These are phyloP conservation scores for Selene dorsalis DNA, from an alignment of 2,797 vertebrate genomes.

Conservation along the genomic window DNA sequence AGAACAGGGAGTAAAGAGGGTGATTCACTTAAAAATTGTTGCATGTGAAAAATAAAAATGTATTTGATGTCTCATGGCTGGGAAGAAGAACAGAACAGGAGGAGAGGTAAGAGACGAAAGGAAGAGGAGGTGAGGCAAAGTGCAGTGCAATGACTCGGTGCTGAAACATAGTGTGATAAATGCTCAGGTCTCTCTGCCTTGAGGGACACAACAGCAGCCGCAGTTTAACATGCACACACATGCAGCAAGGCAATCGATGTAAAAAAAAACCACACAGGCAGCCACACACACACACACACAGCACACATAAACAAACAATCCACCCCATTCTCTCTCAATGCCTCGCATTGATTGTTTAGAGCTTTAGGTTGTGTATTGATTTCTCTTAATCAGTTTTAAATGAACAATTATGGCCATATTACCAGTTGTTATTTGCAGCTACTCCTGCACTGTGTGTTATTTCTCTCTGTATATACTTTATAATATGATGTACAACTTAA, in stretches of 20 bases:
- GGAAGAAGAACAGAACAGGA: background rate
- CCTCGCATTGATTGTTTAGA: constrained; percentile 60
- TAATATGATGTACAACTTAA: too few species aligned
- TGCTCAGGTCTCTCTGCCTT: constrained; percentile 3
- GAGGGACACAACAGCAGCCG: constrained; percentile 9
- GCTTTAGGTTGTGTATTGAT: constrained; percentile 72
- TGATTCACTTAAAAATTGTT: background rate
- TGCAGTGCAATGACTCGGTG: background rate
- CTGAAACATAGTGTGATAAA: background rate
- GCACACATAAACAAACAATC: constrained; percentile 45
- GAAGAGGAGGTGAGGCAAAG: background rate
- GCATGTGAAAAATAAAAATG: background rate
- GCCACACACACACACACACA: background rate
- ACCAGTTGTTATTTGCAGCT: constrained; percentile 54
- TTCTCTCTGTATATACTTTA: constrained; percentile 22
- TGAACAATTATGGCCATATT: constrained; percentile 76
- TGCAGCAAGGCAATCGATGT: constrained; percentile 27
- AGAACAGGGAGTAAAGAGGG: background rate
- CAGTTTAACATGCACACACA: constrained; percentile 19
- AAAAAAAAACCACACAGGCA: background rate
- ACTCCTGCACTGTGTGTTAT: constrained; percentile 48
- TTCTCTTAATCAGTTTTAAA: constrained; percentile 81
- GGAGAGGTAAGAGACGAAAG: background rate
- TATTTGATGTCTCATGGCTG: background rate
- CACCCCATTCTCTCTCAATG: constrained; percentile 27